These are phyloP conservation scores for Porites lutea DNA, from an alignment of 64 coral and sea anemone genomes.

Conservation along the genomic window DNA sequence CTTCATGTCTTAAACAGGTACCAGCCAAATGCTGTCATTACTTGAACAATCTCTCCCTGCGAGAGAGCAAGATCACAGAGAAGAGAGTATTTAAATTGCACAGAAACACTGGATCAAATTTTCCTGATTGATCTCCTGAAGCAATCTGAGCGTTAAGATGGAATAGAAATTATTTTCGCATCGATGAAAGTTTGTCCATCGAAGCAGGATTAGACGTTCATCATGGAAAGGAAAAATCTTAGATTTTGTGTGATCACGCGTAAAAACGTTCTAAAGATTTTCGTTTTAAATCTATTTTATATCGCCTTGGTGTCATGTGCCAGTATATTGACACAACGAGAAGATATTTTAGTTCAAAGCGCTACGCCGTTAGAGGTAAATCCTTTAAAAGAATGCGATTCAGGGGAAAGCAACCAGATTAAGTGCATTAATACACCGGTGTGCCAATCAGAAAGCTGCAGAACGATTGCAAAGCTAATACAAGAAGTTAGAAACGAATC, in stretches of 20 bases:
- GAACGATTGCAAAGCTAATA: constrained; percentile 67
- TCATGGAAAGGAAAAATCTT: neutral
- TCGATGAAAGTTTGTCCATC: neutral
- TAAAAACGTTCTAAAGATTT: constrained; percentile 7
- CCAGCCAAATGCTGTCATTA: constrained; percentile 72
- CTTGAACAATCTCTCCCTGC: constrained; percentile 20
- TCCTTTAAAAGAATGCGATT: neutral
- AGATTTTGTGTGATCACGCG: neutral
- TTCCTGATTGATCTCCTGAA: neutral
- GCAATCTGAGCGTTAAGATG: neutral
- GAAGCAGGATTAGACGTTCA: neutral
- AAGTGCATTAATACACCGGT: neutral
- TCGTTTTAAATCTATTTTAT: neutral
- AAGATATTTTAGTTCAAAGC: constrained; percentile 12
- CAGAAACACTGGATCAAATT: constrained; percentile 6
- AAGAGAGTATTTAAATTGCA: constrained; percentile 38
- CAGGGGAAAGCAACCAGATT: neutral
- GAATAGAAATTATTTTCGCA: neutral
- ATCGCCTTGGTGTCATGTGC: constrained; percentile 43
- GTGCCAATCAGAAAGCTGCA: constrained; percentile 74
- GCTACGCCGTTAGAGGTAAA: constrained; percentile 20
- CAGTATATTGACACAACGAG: constrained; percentile 3
- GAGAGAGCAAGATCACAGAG: neutral
- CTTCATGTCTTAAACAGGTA: neutral
- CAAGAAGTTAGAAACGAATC: constrained; percentile 59